Conservation (phyloP, 2,797 vertebrate species). For the Pterois miles region DNA sequence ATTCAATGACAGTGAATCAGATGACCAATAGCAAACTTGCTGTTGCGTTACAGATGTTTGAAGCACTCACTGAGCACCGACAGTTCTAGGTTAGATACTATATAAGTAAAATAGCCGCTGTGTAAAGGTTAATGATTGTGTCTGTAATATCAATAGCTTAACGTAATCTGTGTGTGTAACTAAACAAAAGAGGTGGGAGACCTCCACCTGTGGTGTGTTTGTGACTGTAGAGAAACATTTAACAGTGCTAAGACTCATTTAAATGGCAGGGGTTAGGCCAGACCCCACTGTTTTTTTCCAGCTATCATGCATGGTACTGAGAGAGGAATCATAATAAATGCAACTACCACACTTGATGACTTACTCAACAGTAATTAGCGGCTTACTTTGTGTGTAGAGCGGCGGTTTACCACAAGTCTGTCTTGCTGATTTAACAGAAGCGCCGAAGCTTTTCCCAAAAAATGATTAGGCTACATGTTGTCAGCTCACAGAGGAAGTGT, state of each 20-base stretch:
- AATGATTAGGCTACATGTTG: constrained; percentile 51
- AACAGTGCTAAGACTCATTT: constrained; percentile 18
- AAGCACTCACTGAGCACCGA: constrained; percentile 7
- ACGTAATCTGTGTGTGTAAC: constrained; percentile 52
- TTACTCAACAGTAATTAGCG: constrained; percentile 58
- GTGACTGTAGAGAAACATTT: constrained; percentile 20
- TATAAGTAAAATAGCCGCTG: constrained; percentile 23
- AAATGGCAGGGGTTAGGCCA: constrained; percentile 11
- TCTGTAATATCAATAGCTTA: constrained; percentile 58
- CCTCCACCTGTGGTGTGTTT: constrained; percentile 29
- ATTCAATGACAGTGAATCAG: not conserved
- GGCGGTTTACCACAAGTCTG: constrained; percentile 52
- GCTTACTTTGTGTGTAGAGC: constrained; percentile 35
- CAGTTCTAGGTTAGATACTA: constrained; percentile 6
- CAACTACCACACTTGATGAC: constrained; percentile 48
- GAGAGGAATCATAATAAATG: constrained; percentile 37
- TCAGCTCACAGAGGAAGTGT: constrained; percentile 49
- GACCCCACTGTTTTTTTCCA: constrained; percentile 7
- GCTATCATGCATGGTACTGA: constrained; percentile 13
- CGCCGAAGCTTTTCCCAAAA: constrained; percentile 15
- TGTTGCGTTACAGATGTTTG: not conserved
- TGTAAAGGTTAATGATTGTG: constrained; percentile 64
- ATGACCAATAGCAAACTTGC: constrained; percentile 2
- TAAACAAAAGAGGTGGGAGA: constrained; percentile 38
- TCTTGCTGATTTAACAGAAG: constrained; percentile 47